These are phyloP conservation scores for Ellobium chinense DNA, from an alignment of 2,888 invertebrate genomes.

Conservation along the genomic window DNA sequence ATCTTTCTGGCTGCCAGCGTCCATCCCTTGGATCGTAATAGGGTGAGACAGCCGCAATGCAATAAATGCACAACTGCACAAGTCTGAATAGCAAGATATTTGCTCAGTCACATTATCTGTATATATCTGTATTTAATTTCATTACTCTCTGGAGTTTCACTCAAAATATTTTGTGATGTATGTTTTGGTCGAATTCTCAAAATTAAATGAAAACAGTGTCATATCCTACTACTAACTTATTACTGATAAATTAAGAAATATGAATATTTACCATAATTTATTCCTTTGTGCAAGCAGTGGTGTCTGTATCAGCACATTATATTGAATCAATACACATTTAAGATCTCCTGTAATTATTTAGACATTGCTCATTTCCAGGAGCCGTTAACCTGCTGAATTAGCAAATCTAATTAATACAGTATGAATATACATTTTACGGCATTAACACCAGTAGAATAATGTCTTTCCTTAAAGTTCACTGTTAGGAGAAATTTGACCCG, in stretches of 20 bases:
- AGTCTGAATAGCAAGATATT: not conserved
- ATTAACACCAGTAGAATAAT: too few relatives aligned
- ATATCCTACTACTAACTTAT: not conserved
- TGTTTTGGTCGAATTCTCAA: not conserved
- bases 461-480: too few relatives aligned
- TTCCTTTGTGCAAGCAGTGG: not conserved
- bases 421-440: too few relatives aligned
- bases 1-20: not conserved
- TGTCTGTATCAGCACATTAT: too few relatives aligned
- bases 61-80: not conserved
- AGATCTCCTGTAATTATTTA: too few relatives aligned
- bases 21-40: not conserved
- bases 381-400: too few relatives aligned
- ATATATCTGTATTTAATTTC: constrained; percentile 20
- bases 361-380: too few relatives aligned
- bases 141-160: not conserved
- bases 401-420: too few relatives aligned
- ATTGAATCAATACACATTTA: too few relatives aligned
- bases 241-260: not conserved
- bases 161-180: not conserved
- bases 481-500: too few relatives aligned
- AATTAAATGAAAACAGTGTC: too few relatives aligned
- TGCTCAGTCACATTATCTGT: constrained; percentile 13
- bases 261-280: not conserved
- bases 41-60: not conserved